Evolutionary conservation across 2,888 invertebrate genomes (phyloP), one percentile per base, ranked within the genome.

Genomic region (Blastobasis lacticolella): DNA sequence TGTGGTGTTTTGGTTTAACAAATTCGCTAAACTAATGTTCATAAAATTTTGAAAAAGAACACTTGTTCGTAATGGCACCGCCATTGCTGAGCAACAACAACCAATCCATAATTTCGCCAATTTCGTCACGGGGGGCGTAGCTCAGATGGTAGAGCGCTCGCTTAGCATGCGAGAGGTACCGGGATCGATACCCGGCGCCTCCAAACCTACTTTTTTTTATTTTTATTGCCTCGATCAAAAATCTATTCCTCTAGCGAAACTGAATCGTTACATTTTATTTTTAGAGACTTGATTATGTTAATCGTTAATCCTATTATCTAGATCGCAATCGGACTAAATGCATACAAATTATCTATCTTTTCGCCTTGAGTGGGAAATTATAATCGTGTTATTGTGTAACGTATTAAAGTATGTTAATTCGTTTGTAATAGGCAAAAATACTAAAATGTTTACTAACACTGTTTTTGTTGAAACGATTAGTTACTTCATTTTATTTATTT

Each of bases 81-180:
- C 23, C 23, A 23, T 23, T 23, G 23, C 23, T 23, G 23, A 23
- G 23, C 23, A 23, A 23, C 23, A 23, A 23, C 23, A 23, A 23
- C 3, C 23, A 6, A 42, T 42, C 9, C 5, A 42, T 7, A 43
- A 42, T 48, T 37, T n/a, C 42, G 42, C 37, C 48, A 37, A 3
- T 46, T 36, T 36, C 7, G 8, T 37, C 10, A 46, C 40, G 42
- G 53, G 53, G 53, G 53, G 53, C 53, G 53, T 53, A 53, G 50
- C 53, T 53, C 49, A 80, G 79, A 80, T 82, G 81, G 78, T 80
- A 81, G 78, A 81, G 80, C 82, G 84, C 83, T 84, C 81, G 84
- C 82, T 81, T 81, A 81, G 83, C 83, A 83, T 83, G 82, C 71
- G 87, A 55, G 55, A 55, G 55, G 74, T 76, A 75, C 78, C 74